Percentiles rank a stretch among this genome's conserved stretches.
Conservation (phyloP, 2,888 invertebrate genomes). For the Calephelis perditalis region DNA sequence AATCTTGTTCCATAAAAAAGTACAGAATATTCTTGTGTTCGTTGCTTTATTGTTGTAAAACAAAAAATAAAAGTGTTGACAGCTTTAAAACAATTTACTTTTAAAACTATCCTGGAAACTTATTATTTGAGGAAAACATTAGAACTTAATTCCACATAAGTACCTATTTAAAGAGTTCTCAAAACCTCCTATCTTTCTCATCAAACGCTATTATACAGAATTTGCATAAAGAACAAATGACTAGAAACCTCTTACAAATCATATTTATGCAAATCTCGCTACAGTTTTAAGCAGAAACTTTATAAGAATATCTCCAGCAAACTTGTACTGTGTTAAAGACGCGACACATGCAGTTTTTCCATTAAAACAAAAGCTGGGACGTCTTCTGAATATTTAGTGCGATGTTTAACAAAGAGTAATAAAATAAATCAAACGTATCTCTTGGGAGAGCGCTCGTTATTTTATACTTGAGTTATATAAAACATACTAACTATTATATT, state of each 20-base stretch:
- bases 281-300: neutral
- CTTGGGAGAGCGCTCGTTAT: neutral
- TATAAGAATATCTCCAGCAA: conserved; percentile 1
- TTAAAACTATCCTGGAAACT: too few species aligned
- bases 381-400: neutral
- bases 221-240: neutral
- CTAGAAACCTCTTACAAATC: conserved; percentile 3
- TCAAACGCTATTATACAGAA: neutral
- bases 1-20: too few species aligned
- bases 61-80: too few species aligned
- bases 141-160: too few species aligned
- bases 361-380: neutral
- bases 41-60: too few species aligned
- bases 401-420: neutral
- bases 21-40: too few species aligned
- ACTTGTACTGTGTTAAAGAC: neutral
- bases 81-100: too few species aligned
- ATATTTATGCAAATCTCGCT: conserved; percentile 12
- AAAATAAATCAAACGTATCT: conserved; percentile 2
- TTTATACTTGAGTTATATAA: neutral
- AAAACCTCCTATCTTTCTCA: neutral
- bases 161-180: too few species aligned
- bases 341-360: conserved; percentile 10
- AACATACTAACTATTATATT: too few species aligned
- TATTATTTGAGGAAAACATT: too few species aligned